A percentile compares a stretch with the other conserved stretches of the same genome.
phyloP scores from a whole-genome alignment of 2,113 vertebrate genomes.

The Hydropotes inermis region DNA sequence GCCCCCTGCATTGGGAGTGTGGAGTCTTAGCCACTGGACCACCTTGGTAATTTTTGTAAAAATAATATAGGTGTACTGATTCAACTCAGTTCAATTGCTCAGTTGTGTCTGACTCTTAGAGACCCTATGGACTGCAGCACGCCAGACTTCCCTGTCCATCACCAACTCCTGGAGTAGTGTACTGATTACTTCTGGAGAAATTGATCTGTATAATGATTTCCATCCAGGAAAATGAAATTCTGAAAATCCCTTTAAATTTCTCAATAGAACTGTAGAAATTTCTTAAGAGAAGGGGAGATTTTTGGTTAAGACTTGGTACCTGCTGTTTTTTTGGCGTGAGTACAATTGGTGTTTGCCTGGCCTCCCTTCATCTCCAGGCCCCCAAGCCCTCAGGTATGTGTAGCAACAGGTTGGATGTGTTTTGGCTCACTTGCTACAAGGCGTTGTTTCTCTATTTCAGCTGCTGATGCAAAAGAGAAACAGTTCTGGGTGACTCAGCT shows the following conservation, averaged over 20 bases:
- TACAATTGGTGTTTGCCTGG: neutral
- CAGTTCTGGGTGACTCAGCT: conserved; percentile 97
- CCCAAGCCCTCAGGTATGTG: neutral
- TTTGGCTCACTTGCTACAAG: neutral
- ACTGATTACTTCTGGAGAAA: neutral
- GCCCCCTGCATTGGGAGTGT: neutral
- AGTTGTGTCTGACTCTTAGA: neutral
- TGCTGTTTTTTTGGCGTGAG: neutral
- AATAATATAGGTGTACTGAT: neutral
- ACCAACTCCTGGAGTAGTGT: neutral
- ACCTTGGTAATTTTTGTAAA: neutral
- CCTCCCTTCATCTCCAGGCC: neutral
- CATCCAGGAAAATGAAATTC: neutral
- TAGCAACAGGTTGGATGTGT: neutral
- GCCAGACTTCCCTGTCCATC: neutral
- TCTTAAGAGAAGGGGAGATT: neutral
- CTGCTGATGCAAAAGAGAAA: conserved; percentile 92
- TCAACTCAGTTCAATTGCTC: neutral
- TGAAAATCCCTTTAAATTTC: neutral
- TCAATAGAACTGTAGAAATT: neutral
- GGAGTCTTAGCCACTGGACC: neutral
- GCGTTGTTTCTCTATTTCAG: conserved; percentile 80
- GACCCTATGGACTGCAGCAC: neutral
- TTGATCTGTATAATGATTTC: neutral
- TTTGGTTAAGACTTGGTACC: neutral